Conservation (phyloP, 2,113 vertebrate genomes). For the Junco hyemalis region DNA sequence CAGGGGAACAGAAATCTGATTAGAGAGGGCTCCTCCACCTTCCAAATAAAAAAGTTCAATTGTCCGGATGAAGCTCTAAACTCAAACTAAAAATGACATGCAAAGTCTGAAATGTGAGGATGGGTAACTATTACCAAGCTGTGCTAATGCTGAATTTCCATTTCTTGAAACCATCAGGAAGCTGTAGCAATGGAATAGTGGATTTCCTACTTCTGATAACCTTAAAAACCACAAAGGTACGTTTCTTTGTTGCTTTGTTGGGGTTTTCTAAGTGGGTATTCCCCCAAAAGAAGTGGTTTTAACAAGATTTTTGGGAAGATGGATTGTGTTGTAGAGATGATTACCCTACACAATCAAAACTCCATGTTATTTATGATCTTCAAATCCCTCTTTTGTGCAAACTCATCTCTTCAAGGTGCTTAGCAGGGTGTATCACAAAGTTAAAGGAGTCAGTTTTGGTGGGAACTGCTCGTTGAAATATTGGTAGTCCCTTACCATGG, state of each 20-base stretch:
- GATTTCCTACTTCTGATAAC: background rate
- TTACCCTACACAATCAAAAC: background rate
- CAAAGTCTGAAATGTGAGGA: background rate
- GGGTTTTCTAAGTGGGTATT: background rate
- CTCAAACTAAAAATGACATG: background rate
- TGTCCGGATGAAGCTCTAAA: background rate
- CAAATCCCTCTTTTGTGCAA: background rate
- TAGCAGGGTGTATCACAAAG: background rate
- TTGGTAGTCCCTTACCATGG: background rate
- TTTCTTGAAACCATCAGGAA: background rate
- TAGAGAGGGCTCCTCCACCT: background rate
- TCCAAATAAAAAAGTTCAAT: background rate
- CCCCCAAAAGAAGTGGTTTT: fast-evolving
- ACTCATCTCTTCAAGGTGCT: background rate
- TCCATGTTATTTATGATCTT: background rate
- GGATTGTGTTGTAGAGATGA: background rate
- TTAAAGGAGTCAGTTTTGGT: background rate
- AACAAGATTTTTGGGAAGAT: background rate
- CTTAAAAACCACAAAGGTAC: fast-evolving
- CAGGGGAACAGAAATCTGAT: background rate
- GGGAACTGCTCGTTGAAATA: background rate
- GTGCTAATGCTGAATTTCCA: background rate
- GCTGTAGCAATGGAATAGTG: background rate
- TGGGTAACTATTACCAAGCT: background rate
- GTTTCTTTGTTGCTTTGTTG: background rate